Conservation (phyloP, 1,140 invertebrate genomes). For the Potamilus streckersoni region DNA sequence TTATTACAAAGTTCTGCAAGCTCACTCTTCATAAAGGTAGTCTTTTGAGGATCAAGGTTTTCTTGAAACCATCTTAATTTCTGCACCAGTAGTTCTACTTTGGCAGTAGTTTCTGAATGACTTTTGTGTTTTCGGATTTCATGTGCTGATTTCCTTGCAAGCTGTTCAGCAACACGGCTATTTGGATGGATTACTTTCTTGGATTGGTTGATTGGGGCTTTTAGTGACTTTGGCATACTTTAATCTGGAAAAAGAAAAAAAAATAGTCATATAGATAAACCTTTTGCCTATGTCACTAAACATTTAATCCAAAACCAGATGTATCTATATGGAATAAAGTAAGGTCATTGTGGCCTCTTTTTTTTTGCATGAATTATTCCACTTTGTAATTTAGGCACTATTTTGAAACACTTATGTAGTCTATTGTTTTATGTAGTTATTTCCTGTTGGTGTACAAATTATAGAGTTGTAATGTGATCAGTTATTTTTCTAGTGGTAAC, state of each 20-base stretch:
- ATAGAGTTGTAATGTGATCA: too few relatives aligned
- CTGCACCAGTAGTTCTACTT: constrained; percentile 50
- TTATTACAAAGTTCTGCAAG: constrained; percentile 35
- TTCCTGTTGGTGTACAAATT: too few relatives aligned
- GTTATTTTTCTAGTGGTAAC: too few relatives aligned
- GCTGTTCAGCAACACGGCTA: constrained; percentile 52
- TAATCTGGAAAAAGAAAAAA: constrained; percentile 22
- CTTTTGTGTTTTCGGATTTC: constrained; percentile 40
- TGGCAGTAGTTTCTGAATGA: constrained; percentile 36
- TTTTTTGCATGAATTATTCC: too few relatives aligned
- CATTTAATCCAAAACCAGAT: too few relatives aligned
- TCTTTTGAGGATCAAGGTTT: constrained; percentile 36
- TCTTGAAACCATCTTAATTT: constrained; percentile 51
- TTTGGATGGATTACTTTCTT: constrained; percentile 59
- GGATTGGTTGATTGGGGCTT: constrained; percentile 39
- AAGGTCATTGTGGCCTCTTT: too few relatives aligned
- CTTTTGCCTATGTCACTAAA: too few relatives aligned
- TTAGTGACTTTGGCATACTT: constrained; percentile 56
- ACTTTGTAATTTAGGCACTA: too few relatives aligned
- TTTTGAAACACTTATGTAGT: too few relatives aligned
- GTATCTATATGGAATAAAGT: too few relatives aligned
- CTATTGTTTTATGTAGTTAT: too few relatives aligned
- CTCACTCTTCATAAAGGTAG: constrained; percentile 48
- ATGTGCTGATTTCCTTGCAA: constrained; percentile 34
- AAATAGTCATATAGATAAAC: too few relatives aligned